phyloP scores from a whole-genome alignment of 2,797 vertebrate species.

The Falco naumanni region DNA sequence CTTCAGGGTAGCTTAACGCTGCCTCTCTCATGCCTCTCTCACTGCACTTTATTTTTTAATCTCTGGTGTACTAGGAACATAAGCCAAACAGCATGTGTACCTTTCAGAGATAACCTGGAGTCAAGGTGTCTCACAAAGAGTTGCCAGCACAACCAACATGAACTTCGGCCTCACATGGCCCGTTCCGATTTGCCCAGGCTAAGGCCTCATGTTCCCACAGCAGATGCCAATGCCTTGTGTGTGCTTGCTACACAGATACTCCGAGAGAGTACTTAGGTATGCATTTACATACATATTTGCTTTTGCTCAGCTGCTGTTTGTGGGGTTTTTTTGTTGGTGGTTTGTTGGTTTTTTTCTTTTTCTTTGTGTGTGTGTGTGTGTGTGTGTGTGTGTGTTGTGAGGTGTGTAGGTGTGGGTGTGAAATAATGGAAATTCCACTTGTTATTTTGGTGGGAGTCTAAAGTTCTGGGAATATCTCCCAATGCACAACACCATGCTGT shows the following conservation, averaged over 20 bases:
- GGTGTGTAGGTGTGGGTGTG: no score
- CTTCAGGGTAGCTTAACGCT: not conserved
- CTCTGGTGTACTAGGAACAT: not conserved
- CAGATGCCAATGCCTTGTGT: slow-evolving; percentile 1
- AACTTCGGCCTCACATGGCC: slow-evolving; percentile 10
- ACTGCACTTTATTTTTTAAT: not conserved
- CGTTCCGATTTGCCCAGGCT: not conserved
- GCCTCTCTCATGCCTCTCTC: not conserved
- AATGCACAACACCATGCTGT: not conserved
- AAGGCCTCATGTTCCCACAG: not conserved
- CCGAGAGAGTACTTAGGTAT: not conserved
- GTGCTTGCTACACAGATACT: not conserved
- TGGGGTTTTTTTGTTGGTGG: not conserved
- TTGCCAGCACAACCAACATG: not conserved
- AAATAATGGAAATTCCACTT: not conserved
- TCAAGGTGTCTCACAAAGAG: slow-evolving; percentile 8
- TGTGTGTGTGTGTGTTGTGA: no score
- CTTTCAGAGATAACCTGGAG: slow-evolving; percentile 25
- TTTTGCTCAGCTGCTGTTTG: not conserved
- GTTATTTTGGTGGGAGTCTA: not conserved
- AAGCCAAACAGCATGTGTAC: not conserved
- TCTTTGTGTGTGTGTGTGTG: no score
- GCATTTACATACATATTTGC: not conserved
- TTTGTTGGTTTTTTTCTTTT: not conserved
- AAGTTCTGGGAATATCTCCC: not conserved